phyloP scores from a whole-genome alignment of 2,888 invertebrate species.

The Clivina fossor region DNA sequence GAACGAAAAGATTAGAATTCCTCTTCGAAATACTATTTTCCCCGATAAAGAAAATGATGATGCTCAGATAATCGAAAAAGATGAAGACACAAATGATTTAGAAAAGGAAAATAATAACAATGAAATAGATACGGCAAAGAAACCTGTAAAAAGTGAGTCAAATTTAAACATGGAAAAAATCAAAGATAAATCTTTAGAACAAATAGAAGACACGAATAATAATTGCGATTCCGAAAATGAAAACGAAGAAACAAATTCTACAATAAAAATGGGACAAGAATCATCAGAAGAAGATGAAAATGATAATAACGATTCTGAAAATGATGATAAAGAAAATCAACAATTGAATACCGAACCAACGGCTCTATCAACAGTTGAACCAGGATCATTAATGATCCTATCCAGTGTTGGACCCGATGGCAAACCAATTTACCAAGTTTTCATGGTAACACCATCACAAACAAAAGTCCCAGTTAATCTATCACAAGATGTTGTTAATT shows the following conservation, averaged over 20 bases:
- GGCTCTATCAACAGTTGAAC: slow-evolving; percentile 47
- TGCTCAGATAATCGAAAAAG: background rate
- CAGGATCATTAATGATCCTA: slow-evolving; percentile 58
- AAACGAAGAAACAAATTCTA: slow-evolving; percentile 36
- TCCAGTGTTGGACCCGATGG: slow-evolving; percentile 51
- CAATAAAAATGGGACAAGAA: slow-evolving; percentile 26
- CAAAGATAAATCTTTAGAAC: background rate
- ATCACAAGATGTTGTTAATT: slow-evolving; percentile 48
- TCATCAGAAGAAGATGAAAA: slow-evolving; percentile 19
- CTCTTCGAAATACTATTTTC: background rate
- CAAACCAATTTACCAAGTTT: slow-evolving; percentile 56
- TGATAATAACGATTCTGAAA: slow-evolving; percentile 12
- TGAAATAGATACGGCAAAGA: slow-evolving; percentile 43
- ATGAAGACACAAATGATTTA: slow-evolving; percentile 2
- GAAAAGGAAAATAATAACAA: slow-evolving; percentile 30
- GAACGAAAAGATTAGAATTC: slow-evolving; percentile 1
- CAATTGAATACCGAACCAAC: background rate
- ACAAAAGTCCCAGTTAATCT: slow-evolving; percentile 49
- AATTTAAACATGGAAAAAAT: slow-evolving; percentile 28
- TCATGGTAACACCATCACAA: slow-evolving; percentile 54
- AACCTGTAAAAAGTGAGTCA: slow-evolving; percentile 44
- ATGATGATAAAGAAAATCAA: slow-evolving; percentile 5
- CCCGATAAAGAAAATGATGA: background rate
- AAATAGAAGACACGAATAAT: background rate
- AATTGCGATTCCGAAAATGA: slow-evolving; percentile 9